Evolutionary conservation across 2,888 invertebrate genomes (phyloP), one percentile per base, ranked within the genome.

Genomic region (Aquatica leii): DNA sequence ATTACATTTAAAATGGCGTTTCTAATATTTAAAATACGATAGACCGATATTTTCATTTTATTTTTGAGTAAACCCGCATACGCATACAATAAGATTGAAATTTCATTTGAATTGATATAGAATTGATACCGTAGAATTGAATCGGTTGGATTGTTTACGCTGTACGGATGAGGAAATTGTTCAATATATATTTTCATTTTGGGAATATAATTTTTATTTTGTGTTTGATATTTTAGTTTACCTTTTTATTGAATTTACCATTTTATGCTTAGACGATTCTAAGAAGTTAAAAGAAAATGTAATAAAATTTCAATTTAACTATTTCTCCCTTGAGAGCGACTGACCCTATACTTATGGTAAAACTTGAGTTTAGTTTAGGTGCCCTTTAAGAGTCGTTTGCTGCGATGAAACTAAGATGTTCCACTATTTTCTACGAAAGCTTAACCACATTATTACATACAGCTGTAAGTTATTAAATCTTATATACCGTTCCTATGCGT

Each of bases 241-340:
- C 41, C 12, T 43, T 12, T 43, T 43, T 43, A 43, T 43, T 43
- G 41, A 43, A 17, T 11, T 17, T 17, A 43, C 41, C 15, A 17
- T 43, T 24, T 9, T 20, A 49, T 49, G 24, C 49, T 49, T 18
- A 6, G 20, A 21, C 20, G 20, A 18, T 49, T 49, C 49, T 49
- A 49, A 18, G 17, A 18, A 46, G 4, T 18, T 2, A 17, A 49
- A 24, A 20, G 12, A 50, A 21, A 53, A 56, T 58, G 65, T 59
- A 48, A 54, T 40, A 62, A 66, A 67, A 65, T 69, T 69, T 69
- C 69, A 67, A 69, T 69, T 69, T 69, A 62, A 63, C 63, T 65
- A 69, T 57, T 59, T 61, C 59, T 62, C 64, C 49, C 65, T 40
- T 35, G 70, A 58, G 70, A 63, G 67, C 59, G 59, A 65, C 68